Percentiles rank a stretch among this genome's conserved stretches.
Evolutionary conservation across 2,797 vertebrate genomes (phyloP).

Genomic region (Lithobates sylvaticus): DNA sequence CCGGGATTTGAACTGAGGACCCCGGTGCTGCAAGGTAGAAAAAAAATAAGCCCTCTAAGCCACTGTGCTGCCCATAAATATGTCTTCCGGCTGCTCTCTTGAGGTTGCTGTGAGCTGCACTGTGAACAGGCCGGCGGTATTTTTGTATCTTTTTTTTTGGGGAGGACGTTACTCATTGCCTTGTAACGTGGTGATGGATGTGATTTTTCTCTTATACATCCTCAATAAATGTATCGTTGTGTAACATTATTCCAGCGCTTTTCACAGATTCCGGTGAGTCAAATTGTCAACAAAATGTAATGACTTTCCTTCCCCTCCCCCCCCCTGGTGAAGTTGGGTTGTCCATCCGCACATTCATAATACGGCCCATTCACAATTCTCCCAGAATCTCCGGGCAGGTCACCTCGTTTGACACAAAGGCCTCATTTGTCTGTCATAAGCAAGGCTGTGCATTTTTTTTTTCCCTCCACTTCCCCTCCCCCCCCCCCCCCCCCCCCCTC

Average conservation of each 20-base stretch:
- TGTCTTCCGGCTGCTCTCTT: too few species aligned
- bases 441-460: constrained; percentile 18
- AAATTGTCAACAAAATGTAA: constrained; percentile 44
- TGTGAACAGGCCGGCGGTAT: too few species aligned
- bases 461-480: too few species aligned
- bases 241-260: neutral
- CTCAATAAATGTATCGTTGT: neutral
- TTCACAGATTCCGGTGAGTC: constrained; percentile 17
- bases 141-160: too few species aligned
- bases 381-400: constrained; percentile 67
- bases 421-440: constrained; percentile 61
- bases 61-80: too few species aligned
- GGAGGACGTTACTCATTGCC: too few species aligned
- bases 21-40: too few species aligned
- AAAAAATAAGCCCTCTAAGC: too few species aligned
- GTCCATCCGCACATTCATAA: constrained; percentile 71
- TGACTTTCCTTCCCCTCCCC: constrained; percentile 47
- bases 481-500: too few species aligned
- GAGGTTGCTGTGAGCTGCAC: too few species aligned
- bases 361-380: constrained; percentile 69
- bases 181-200: too few species aligned
- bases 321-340: constrained; percentile 64
- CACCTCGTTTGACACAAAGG: constrained; percentile 72
- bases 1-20: too few species aligned
- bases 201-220: neutral